These are phyloP conservation scores for Tychaedon coryphoeus DNA, from an alignment of 2,113 vertebrate genomes.

Conservation along the genomic window DNA sequence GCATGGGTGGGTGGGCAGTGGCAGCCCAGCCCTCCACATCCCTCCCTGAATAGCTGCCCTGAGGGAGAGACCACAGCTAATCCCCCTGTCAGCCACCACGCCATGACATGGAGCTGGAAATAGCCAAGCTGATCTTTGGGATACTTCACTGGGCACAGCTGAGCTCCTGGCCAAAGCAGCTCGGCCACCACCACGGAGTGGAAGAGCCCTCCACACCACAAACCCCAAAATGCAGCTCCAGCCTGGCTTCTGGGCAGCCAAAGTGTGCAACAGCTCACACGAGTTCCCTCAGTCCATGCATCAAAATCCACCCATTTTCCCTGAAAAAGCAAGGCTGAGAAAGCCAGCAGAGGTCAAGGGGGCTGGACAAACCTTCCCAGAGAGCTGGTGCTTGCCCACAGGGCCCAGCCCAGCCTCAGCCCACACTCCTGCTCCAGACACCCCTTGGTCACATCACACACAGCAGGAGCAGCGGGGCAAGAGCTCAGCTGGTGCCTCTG, in stretches of 20 bases:
- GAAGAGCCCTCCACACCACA: not conserved
- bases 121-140: not conserved
- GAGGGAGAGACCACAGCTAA: not conserved
- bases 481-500: not conserved
- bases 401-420: not conserved
- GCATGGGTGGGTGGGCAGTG: not conserved
- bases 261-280: not conserved
- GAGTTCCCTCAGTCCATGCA: accelerated
- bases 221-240: not conserved
- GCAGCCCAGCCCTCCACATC: not conserved
- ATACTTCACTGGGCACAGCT: not conserved
- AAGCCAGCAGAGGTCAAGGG: not conserved
- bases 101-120: not conserved
- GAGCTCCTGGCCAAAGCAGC: not conserved
- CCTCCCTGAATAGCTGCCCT: not conserved
- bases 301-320: not conserved
- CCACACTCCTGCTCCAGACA: not conserved
- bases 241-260: not conserved
- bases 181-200: accelerated
- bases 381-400: not conserved
- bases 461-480: accelerated
- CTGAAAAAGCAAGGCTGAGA: accelerated
- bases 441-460: accelerated
- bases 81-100: not conserved
- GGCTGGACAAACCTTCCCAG: not conserved